Base-by-base conservation (phyloP, 2,888 invertebrate species). In the Dicyrtoma fusca region DNA sequence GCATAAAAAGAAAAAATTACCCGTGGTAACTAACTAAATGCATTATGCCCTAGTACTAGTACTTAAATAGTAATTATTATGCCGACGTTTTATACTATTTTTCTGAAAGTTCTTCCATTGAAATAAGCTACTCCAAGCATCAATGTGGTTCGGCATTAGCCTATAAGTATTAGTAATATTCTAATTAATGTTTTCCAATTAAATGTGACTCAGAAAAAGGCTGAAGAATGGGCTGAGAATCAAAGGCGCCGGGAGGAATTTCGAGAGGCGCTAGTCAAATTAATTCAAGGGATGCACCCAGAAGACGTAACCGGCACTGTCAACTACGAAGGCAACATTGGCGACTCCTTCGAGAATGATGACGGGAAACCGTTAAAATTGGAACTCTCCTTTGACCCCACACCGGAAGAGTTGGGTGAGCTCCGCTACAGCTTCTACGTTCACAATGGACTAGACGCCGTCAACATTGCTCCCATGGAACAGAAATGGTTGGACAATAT, bases 341-440 rank as follows among this genome's bases (percentile, higher is more conserved):
- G 73, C 5, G 77, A 76, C 11, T 65, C 72, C 1, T 69, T 69
- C 21, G 75, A 74, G 11, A 71, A 74, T 17, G 59, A 74, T 19
- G 45, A 63, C 51, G 53, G 42, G 11, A 47, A 57, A 21, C 66
- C 66, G 13, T 47, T 23, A 1, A 66, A 72, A 21, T 6, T 51
- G 8, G 45, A 55, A 25, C 69, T 79, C 10, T 51, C 71, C 19
- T 79, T 78, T 55, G 74, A 74, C 45, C 78, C 78, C 1, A 76
- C 71, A 11, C 64, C 71, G 26, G 69, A 76, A 25, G 80, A 80
- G 55, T 62, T 78, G n/a, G 78, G 77, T 19, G 81, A 82, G 5
- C 82, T 85, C 82, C 87, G 94, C 76, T 96, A 96, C 84, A 93
- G 94, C 83, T 94, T 94, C 83, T 97, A 95, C 82, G 89, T 96